These are phyloP conservation scores for Tetragonisca angustula DNA, from an alignment of 2,888 invertebrate species.

Conservation along the genomic window DNA sequence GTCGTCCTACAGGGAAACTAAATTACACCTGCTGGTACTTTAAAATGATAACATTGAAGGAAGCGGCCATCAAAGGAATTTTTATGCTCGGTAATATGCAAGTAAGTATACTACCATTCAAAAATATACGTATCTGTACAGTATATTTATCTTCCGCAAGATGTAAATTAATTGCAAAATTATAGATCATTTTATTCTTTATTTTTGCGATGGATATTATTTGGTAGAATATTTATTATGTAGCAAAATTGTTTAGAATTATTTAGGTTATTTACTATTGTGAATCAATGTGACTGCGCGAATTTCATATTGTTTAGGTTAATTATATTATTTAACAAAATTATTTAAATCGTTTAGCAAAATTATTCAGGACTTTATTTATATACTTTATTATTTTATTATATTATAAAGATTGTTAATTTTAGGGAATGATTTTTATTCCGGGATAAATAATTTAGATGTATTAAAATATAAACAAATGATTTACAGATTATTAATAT, in stretches of 20 bases:
- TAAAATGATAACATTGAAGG: not conserved
- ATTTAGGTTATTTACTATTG: too few species aligned
- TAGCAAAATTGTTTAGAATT: not conserved
- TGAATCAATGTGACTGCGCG: too few species aligned
- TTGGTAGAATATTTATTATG: not conserved
- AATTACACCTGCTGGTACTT: not conserved
- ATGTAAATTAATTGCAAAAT: not conserved
- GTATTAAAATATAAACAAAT: not conserved
- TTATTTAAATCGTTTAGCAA: too few species aligned
- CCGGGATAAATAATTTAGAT: too few species aligned
- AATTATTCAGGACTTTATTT: too few species aligned
- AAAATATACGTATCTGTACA: not conserved
- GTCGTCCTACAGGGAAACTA: not conserved
- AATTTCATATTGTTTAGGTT: too few species aligned
- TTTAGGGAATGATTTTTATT: too few species aligned
- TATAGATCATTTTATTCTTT: not conserved
- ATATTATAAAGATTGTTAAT: too few species aligned
- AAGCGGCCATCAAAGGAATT: not conserved
- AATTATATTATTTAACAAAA: too few species aligned
- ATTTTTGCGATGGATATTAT: not conserved
- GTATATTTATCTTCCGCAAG: not conserved
- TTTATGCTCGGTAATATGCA: not conserved
- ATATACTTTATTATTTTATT: too few species aligned
- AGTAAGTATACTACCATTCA: not conserved
- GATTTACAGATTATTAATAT: not conserved